A percentile compares a stretch with the other conserved stretches of the same genome.
Evolutionary conservation across 2,797 vertebrate species (phyloP).

Genomic region (Periophthalmus magnuspinnatus): DNA sequence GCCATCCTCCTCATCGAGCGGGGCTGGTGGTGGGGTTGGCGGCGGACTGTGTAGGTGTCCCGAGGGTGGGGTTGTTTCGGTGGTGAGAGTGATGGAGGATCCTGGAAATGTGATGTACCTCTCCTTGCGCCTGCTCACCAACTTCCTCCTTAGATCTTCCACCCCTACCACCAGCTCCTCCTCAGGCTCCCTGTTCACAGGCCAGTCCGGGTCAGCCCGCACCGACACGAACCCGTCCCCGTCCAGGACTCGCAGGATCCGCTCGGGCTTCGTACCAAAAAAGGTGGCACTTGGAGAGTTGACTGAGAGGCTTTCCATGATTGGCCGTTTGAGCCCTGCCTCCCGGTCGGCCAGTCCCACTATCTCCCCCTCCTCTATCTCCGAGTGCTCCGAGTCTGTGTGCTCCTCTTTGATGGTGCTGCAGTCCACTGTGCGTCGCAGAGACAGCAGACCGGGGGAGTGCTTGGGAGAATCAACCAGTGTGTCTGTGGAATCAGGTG

Average conservation of each 20-base stretch:
- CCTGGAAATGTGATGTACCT: constrained; percentile 79
- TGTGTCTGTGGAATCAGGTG: constrained; percentile 73
- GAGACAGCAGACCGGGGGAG: constrained; percentile 32
- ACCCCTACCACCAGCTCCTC: constrained; percentile 77
- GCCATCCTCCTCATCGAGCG: constrained; percentile 58
- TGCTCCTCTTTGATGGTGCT: constrained; percentile 34
- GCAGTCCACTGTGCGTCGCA: constrained; percentile 60
- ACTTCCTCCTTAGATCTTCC: constrained; percentile 86
- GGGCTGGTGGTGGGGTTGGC: constrained; percentile 43
- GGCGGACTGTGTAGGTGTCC: constrained; percentile 46
- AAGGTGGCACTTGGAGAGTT: constrained; percentile 62
- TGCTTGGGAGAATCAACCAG: constrained; percentile 44
- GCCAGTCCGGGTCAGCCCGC: constrained; percentile 83
- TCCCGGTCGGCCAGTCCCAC: constrained; percentile 79
- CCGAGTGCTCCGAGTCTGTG: constrained; percentile 77
- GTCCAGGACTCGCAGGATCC: constrained; percentile 82
- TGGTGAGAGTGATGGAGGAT: constrained; percentile 70
- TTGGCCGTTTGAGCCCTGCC: constrained; percentile 47
- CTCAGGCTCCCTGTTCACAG: constrained; percentile 52
- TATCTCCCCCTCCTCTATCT: constrained; percentile 94
- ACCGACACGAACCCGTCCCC: constrained; percentile 89
- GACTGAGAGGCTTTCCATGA: constrained; percentile 51
- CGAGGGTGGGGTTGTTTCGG: constrained; percentile 48
- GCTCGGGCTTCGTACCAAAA: constrained; percentile 75
- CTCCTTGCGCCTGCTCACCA: constrained; percentile 85